Evolutionary conservation across 53 echinoderm and acorn worm species (phyloP).

Genomic region (Crossaster papposus): DNA sequence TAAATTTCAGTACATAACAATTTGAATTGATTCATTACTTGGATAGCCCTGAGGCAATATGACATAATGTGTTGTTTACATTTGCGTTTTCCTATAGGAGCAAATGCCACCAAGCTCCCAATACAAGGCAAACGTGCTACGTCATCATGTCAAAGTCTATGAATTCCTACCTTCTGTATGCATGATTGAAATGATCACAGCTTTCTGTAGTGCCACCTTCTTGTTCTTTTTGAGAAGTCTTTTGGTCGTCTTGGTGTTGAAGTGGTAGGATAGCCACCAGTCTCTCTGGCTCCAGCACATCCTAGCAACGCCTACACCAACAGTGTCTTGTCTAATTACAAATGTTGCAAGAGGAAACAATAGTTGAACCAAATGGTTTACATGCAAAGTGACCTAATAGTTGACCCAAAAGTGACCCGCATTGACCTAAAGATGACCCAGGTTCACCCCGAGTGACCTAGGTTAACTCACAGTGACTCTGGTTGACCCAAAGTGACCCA

Average conservation of each 20-base stretch:
- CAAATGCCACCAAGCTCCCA: too few relatives aligned
- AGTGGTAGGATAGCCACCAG: conserved; percentile 67
- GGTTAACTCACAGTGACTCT: too few relatives aligned
- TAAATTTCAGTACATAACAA: too few relatives aligned
- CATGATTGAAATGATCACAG: conserved; percentile 9
- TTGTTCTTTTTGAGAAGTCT: conserved; percentile 24
- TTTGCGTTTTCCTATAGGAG: too few relatives aligned
- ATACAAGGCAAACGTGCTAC: background rate
- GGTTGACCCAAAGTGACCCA: too few relatives aligned
- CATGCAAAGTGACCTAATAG: too few relatives aligned
- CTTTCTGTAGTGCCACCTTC: conserved; percentile 45
- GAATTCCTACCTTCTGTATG: conserved; percentile 6
- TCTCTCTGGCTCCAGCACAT: conserved; percentile 43
- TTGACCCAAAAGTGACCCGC: too few relatives aligned
- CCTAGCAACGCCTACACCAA: background rate
- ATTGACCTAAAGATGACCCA: too few relatives aligned
- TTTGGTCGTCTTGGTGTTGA: background rate
- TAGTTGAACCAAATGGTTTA: background rate
- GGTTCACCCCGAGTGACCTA: too few relatives aligned
- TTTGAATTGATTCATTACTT: too few relatives aligned
- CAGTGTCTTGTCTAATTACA: conserved; percentile 19
- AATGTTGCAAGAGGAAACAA: background rate
- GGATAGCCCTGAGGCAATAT: too few relatives aligned
- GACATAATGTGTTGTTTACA: too few relatives aligned
- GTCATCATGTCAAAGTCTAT: background rate